Percentiles rank a stretch among this genome's conserved stretches.
These are phyloP conservation scores for Luperina testacea DNA, from an alignment of 2,888 invertebrate genomes.

Conservation along the genomic window DNA sequence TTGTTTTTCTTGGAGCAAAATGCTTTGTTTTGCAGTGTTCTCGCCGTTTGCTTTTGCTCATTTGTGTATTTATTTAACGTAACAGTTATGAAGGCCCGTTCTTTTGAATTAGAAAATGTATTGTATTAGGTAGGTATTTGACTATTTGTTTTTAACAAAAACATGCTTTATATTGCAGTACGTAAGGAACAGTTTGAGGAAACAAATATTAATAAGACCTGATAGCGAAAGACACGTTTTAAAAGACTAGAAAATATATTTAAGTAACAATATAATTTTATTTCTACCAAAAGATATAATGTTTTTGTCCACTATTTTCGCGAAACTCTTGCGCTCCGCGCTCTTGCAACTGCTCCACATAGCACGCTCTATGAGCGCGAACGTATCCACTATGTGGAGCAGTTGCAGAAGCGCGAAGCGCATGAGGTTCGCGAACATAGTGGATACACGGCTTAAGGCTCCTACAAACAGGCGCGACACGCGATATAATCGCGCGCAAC, in stretches of 20 bases:
- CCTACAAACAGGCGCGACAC: too few relatives aligned
- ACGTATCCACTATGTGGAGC: too few relatives aligned
- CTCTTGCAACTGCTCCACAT: too few relatives aligned
- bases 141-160: neutral
- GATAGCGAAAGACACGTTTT: neutral
- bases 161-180: neutral
- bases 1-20: slow-evolving; percentile 22
- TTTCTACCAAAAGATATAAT: too few relatives aligned
- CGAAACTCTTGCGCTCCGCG: too few relatives aligned
- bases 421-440: too few relatives aligned
- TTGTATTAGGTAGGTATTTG: neutral
- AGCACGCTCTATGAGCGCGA: too few relatives aligned
- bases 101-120: slow-evolving; percentile 15
- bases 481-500: too few relatives aligned
- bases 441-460: too few relatives aligned
- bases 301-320: neutral
- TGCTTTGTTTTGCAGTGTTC: slow-evolving; percentile 3
- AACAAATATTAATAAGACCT: neutral
- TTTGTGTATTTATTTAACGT: slow-evolving; percentile 37
- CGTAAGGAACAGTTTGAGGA: neutral
- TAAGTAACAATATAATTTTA: too few relatives aligned
- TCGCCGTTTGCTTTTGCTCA: slow-evolving; percentile 13
- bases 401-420: too few relatives aligned
- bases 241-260: slow-evolving; percentile 1
- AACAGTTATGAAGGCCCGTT: neutral